Conservation (phyloP, 2,797 vertebrate genomes). For the Micrastur ruficollis region DNA sequence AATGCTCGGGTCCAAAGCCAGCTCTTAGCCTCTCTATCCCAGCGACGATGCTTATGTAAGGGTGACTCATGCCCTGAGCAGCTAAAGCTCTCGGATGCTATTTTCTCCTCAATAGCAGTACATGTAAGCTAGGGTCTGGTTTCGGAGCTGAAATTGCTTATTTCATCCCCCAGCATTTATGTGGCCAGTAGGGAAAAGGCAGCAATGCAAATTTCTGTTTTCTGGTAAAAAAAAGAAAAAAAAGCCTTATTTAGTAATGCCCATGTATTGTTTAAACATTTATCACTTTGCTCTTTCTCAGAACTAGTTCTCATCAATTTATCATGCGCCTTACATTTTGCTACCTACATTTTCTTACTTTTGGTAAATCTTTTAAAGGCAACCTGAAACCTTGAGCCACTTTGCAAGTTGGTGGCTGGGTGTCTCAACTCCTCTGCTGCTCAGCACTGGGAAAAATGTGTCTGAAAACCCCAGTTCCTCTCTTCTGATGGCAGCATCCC, state of each 20-base stretch:
- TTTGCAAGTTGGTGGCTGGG: not conserved
- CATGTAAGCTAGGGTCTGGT: not conserved
- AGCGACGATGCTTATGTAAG: not conserved
- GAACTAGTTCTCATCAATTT: conserved; percentile 64
- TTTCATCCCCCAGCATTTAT: not conserved
- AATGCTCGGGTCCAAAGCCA: not conserved
- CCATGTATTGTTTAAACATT: conserved; percentile 58
- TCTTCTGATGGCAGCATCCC: not conserved
- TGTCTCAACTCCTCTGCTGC: not conserved
- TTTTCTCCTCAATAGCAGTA: not conserved
- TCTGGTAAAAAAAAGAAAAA: not conserved
- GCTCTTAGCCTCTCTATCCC: not conserved
- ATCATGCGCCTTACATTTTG: conserved; percentile 41
- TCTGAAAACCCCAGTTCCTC: not conserved
- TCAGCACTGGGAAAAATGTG: not conserved
- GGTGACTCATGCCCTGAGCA: not conserved
- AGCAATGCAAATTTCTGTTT: conserved; percentile 10
- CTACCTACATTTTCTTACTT: conserved; percentile 21
- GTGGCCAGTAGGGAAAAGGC: not conserved
- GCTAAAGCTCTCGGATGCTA: not conserved
- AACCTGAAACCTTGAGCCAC: not conserved
- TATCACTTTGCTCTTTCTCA: conserved; percentile 46
- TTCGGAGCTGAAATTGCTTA: not conserved
- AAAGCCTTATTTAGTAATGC: conserved; percentile 8
- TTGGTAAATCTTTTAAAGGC: conserved; percentile 28